Conservation (phyloP, 2,113 vertebrate genomes). For the Misgurnus mizolepis region DNA sequence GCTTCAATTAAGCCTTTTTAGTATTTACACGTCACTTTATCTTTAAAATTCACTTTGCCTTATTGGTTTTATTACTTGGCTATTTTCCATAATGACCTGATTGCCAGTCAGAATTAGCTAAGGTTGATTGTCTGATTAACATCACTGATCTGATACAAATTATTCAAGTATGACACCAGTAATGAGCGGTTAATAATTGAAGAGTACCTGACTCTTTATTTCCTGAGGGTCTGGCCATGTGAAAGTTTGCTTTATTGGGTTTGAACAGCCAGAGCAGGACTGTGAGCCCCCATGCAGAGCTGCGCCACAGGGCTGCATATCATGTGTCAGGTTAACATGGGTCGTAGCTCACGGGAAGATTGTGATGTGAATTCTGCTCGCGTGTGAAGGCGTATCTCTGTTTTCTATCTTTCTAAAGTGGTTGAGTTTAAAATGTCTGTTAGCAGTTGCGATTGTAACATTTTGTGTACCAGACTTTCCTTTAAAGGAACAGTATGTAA, state of each 20-base stretch:
- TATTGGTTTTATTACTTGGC: slow-evolving; percentile 15
- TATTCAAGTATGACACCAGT: slow-evolving; percentile 24
- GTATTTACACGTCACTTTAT: too few species aligned
- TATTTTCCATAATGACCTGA: slow-evolving; percentile 13
- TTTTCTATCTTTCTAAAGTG: neutral
- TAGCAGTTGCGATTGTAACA: neutral
- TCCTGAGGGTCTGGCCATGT: neutral
- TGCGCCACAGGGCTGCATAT: slow-evolving; percentile 22
- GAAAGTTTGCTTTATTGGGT: neutral
- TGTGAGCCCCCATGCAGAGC: slow-evolving; percentile 25
- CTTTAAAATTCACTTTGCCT: neutral
- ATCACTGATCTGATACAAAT: slow-evolving; percentile 17
- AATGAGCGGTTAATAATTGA: slow-evolving; percentile 37
- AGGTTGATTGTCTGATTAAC: slow-evolving; percentile 29
- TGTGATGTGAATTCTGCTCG: slow-evolving; percentile 12
- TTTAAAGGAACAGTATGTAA: too few species aligned
- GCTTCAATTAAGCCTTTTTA: too few species aligned
- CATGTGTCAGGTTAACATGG: slow-evolving; percentile 43
- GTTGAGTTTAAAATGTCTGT: neutral
- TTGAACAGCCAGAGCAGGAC: neutral
- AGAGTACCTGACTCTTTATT: slow-evolving; percentile 1
- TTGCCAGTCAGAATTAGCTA: slow-evolving; percentile 3
- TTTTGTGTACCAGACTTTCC: neutral
- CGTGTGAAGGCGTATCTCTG: neutral
- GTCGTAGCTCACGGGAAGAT: slow-evolving; percentile 15